Evolutionary conservation across 2,797 vertebrate genomes (phyloP).

Genomic region (Rhabdomys pumilio): DNA sequence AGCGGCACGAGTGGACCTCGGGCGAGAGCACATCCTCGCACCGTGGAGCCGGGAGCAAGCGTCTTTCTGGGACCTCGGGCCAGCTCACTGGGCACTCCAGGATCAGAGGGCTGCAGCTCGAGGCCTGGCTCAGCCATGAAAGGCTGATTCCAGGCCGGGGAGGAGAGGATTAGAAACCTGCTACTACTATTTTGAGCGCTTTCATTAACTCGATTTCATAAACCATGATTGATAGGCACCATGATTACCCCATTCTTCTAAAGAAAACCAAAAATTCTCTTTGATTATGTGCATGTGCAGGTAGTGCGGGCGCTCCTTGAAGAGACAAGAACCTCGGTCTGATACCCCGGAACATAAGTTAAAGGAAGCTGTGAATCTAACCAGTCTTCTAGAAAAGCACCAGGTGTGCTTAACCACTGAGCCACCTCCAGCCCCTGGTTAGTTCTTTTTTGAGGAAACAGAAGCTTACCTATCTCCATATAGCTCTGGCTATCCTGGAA

Average conservation of each 20-base stretch:
- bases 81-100: neutral
- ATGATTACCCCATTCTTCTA: neutral
- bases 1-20: too few relatives aligned
- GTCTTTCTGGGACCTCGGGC: neutral
- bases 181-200: neutral
- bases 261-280: neutral
- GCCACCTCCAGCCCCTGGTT: neutral
- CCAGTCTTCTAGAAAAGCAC: neutral
- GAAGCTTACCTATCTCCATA: neutral
- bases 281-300: neutral
- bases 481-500: neutral
- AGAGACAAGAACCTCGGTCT: neutral
- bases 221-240: neutral
- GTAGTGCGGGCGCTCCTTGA: neutral
- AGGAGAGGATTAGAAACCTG: neutral
- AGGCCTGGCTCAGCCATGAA: neutral
- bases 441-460: neutral
- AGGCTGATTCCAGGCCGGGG: neutral
- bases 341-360: neutral
- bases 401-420: neutral
- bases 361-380: neutral
- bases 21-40: neutral
- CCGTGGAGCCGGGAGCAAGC: neutral
- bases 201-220: slow-evolving; percentile 3
- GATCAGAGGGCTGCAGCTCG: neutral